These are phyloP conservation scores for Metaphire vulgaris DNA, from an alignment of 1,140 invertebrate species.

Conservation along the genomic window DNA sequence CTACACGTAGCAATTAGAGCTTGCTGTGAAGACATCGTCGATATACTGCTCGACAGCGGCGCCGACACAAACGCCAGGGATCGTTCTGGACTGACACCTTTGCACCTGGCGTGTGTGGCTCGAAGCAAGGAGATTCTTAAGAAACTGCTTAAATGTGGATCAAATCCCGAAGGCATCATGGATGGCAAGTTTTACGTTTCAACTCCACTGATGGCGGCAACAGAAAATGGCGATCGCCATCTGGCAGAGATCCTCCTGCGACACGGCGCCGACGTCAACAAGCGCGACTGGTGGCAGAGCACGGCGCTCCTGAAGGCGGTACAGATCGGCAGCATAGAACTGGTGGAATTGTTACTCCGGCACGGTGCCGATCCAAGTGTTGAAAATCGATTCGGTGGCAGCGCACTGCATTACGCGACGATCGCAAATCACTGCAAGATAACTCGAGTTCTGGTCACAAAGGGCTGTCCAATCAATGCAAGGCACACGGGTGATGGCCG, in stretches of 20 bases:
- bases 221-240: constrained; percentile 23
- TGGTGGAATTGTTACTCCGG: constrained; percentile 26
- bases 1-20: constrained; percentile 77
- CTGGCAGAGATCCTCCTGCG: constrained; percentile 26
- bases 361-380: constrained; percentile 28
- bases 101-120: constrained; percentile 49
- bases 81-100: constrained; percentile 60
- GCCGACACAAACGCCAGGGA: constrained; percentile 78
- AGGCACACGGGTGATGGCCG: neutral
- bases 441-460: neutral
- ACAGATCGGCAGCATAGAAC: constrained; percentile 22
- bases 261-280: constrained; percentile 27
- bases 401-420: constrained; percentile 22
- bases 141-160: constrained; percentile 10
- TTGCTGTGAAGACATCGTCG: constrained; percentile 72
- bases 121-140: neutral
- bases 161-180: constrained; percentile 19
- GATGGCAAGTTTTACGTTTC: constrained; percentile 26
- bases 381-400: constrained; percentile 28
- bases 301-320: constrained; percentile 31
- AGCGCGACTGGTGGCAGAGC: constrained; percentile 29
- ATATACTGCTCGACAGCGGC: constrained; percentile 70
- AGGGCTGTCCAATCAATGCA: constrained; percentile 7
- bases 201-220: constrained; percentile 26
- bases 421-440: constrained; percentile 27